A percentile compares a stretch with the other conserved stretches of the same genome.
Conservation (phyloP, 2,797 vertebrate genomes). For the Antrozous pallidus region DNA sequence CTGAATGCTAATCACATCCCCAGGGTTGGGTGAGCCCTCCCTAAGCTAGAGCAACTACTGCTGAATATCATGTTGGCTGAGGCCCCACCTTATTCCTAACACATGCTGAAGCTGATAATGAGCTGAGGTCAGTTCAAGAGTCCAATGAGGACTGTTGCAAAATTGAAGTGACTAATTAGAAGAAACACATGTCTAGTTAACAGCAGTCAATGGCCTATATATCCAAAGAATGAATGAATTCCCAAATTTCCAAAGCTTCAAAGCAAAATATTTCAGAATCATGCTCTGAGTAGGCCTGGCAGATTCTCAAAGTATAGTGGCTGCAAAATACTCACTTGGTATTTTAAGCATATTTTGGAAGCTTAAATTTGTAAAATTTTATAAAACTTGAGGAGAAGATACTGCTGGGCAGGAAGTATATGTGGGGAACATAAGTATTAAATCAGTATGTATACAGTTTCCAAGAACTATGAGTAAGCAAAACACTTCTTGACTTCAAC, state of each 20-base stretch:
- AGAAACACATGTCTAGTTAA: background rate
- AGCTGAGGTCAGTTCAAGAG: background rate
- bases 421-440: slow-evolving; percentile 61
- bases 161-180: background rate
- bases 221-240: slow-evolving; percentile 61
- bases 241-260: slow-evolving; percentile 22
- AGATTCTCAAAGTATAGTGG: slow-evolving; percentile 72
- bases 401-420: slow-evolving; percentile 65
- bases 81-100: background rate
- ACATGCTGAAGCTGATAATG: background rate
- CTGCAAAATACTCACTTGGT: slow-evolving; percentile 73
- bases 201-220: background rate
- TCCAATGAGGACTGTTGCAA: background rate
- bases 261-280: slow-evolving; percentile 62
- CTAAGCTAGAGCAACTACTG: background rate
- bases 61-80: background rate
- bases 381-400: slow-evolving; percentile 69
- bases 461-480: slow-evolving; percentile 76
- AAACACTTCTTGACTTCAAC: slow-evolving; percentile 68
- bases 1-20: background rate
- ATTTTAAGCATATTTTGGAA: slow-evolving; percentile 73
- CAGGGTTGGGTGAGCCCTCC: background rate
- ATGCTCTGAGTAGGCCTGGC: slow-evolving; percentile 59
- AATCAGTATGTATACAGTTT: slow-evolving; percentile 70
- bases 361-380: slow-evolving; percentile 71